A percentile compares a stretch with the other conserved stretches of the same genome.
Conservation (phyloP, 2,797 vertebrate species). For the Sebastolobus altivelis region DNA sequence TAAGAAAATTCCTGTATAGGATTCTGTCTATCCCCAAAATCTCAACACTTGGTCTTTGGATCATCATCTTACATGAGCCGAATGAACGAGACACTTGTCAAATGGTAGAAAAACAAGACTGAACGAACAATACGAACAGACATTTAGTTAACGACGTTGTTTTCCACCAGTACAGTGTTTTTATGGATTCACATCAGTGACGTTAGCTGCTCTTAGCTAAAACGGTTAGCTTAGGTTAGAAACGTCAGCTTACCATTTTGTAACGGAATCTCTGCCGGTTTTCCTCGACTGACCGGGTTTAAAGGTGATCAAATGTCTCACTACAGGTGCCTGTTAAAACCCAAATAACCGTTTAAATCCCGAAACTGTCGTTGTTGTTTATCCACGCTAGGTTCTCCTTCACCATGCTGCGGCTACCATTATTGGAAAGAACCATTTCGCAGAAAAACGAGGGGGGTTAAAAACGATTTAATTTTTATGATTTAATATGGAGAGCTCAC, state of each 20-base stretch:
- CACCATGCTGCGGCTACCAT: constrained; percentile 58
- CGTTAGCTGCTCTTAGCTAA: constrained; percentile 46
- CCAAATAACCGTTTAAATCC: not conserved
- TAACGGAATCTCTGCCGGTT: not conserved
- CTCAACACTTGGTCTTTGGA: not conserved
- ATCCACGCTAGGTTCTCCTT: constrained; percentile 8
- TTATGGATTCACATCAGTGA: not conserved
- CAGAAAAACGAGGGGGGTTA: accelerated
- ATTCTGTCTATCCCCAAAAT: not conserved
- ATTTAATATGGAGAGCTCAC: accelerated
- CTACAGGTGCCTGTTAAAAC: not conserved
- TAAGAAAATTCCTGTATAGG: not conserved
- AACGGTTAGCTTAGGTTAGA: constrained; percentile 14
- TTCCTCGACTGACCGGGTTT: not conserved
- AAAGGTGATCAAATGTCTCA: not conserved
- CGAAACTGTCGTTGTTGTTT: not conserved
- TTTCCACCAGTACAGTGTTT: not conserved
- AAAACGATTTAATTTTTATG: not conserved
- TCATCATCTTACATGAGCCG: not conserved
- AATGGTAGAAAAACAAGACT: not conserved
- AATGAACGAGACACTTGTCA: not conserved
- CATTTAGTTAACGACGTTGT: not conserved
- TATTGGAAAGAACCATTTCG: constrained; percentile 56
- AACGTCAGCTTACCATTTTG: constrained; percentile 65
- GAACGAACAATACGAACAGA: accelerated